Evolutionary conservation across 2,113 vertebrate genomes (phyloP).

Genomic region (Triplophysa dalaica): DNA sequence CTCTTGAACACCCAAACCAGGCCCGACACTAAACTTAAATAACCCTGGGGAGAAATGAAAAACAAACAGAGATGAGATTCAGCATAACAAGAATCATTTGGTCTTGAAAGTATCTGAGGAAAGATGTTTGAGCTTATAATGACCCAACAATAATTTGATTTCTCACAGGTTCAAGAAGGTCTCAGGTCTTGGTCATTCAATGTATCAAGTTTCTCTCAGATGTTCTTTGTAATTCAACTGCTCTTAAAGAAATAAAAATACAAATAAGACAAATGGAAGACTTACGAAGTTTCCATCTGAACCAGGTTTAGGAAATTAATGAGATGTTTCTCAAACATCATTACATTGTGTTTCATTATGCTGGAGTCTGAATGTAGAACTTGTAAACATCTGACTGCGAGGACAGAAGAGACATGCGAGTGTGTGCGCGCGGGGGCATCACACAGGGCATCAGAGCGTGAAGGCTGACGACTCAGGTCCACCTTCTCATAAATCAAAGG

Average conservation of each 20-base stretch:
- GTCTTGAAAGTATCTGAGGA: too few species aligned
- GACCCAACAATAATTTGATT: too few species aligned
- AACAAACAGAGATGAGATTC: too few species aligned
- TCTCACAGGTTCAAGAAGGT: too few species aligned
- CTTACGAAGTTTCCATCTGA: neutral
- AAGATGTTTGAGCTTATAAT: too few species aligned
- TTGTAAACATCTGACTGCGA: slow-evolving; percentile 15
- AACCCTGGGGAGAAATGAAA: too few species aligned
- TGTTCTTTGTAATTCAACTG: too few species aligned
- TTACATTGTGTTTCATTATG: slow-evolving; percentile 30
- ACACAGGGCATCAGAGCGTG: slow-evolving; percentile 61
- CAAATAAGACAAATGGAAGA: neutral
- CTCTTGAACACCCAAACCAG: neutral
- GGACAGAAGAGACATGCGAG: neutral
- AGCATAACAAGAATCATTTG: too few species aligned
- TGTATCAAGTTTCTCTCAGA: too few species aligned
- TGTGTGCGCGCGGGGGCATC: neutral
- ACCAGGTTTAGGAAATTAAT: neutral
- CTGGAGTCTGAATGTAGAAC: slow-evolving; percentile 8
- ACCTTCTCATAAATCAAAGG: slow-evolving; percentile 91
- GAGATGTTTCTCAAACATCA: neutral
- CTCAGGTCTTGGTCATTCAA: too few species aligned
- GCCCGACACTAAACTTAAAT: neutral
- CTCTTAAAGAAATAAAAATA: neutral
- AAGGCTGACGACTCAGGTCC: slow-evolving; percentile 74